These are phyloP conservation scores for Jaculus jaculus DNA, from an alignment of 2,113 vertebrate species.

Conservation along the genomic window DNA sequence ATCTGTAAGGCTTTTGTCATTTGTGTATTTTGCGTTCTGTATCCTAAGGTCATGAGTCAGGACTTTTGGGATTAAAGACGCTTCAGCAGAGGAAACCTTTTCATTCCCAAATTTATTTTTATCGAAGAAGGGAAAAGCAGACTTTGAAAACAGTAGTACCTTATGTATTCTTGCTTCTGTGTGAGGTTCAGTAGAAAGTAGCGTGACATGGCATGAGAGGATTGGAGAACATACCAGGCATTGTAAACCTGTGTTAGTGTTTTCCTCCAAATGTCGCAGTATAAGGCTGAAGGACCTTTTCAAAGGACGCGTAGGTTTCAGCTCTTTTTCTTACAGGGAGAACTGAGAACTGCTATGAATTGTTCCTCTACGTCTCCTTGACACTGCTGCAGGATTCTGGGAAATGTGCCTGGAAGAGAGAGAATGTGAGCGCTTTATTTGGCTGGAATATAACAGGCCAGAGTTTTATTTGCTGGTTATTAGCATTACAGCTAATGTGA, in stretches of 20 bases:
- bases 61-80: conserved; percentile 10
- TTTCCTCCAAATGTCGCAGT: background rate
- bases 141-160: background rate
- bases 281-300: background rate
- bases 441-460: background rate
- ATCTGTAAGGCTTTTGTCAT: conserved; percentile 38
- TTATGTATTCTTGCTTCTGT: background rate
- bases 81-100: background rate
- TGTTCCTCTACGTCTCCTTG: background rate
- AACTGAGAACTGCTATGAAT: background rate
- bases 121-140: background rate
- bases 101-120: conserved; percentile 27
- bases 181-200: background rate
- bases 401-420: background rate
- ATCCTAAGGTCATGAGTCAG: background rate
- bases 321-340: background rate
- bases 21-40: conserved; percentile 38
- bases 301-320: background rate
- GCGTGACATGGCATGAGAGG: background rate
- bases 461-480: background rate
- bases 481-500: background rate
- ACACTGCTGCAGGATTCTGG: background rate
- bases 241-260: background rate
- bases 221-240: background rate
- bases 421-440: background rate